Percentiles rank a stretch among this genome's conserved stretches.
Evolutionary conservation across 2,113 vertebrate genomes (phyloP).

Genomic region (Cavia porcellus): DNA sequence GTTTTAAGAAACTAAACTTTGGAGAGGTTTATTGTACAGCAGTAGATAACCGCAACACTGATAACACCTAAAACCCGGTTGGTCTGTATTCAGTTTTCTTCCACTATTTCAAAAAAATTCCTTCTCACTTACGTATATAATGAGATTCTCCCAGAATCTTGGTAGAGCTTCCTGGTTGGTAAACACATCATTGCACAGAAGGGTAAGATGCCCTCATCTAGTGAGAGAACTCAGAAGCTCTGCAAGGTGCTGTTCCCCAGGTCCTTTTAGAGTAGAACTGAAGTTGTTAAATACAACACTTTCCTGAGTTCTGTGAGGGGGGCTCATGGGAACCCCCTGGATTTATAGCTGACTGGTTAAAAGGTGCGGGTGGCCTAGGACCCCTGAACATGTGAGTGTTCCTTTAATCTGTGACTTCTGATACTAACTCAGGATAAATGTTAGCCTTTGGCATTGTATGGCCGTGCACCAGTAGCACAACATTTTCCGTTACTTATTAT

Average conservation of each 20-base stretch:
- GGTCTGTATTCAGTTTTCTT: not conserved
- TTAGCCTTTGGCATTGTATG: not conserved
- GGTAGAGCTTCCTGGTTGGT: not conserved
- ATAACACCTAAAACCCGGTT: not conserved
- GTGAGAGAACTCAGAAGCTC: not conserved
- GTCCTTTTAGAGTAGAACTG: not conserved
- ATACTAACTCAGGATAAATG: not conserved
- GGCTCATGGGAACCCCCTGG: not conserved
- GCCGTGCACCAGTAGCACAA: not conserved
- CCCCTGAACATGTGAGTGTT: not conserved
- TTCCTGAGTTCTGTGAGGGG: not conserved
- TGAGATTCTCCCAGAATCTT: not conserved
- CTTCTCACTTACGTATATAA: not conserved
- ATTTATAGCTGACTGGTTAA: not conserved
- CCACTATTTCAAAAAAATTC: not conserved
- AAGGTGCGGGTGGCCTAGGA: not conserved
- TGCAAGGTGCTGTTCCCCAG: not conserved
- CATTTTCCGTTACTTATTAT: not conserved
- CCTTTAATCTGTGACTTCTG: not conserved
- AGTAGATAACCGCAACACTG: not conserved
- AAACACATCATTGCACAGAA: not conserved
- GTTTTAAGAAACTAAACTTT: not conserved
- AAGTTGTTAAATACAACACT: not conserved
- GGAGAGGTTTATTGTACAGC: not conserved
- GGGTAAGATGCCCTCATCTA: not conserved